Evolutionary conservation across 2,113 vertebrate species (phyloP), one percentile per base, ranked within the genome.

Genomic region (Clarias macrocephalus): DNA sequence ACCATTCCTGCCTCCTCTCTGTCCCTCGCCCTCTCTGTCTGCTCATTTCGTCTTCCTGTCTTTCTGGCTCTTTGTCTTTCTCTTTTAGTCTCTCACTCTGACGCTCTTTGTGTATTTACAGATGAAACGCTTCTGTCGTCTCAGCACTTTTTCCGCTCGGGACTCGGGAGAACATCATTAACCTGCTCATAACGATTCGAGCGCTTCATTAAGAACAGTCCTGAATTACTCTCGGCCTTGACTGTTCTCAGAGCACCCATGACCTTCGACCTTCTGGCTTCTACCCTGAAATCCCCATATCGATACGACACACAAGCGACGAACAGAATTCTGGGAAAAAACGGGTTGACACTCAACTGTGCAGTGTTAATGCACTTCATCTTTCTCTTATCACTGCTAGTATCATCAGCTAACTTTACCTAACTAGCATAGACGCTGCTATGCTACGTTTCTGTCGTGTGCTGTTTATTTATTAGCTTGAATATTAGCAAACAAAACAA

Each of bases 131-230:
- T 75, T 75, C 42, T 75, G 21, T 75, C 23, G 1, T 52, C 10
- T 75, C 72, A 52, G 72, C 72, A 48, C 72, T 13, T 75, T 52
- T 25, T 11, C 42, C 5, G 33, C 21, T 75, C 72, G 48, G 72
- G 72, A 75, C 72, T 25, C 72, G 25, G 37, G 21, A 75, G 72
- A 52, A 75, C 37, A 25, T 75, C 72, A 52, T 75, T 75, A 75
- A 75, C 21, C 4, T 42, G 4, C 70, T 11, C 21, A 0, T 75
- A 75, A 75, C 0, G 72, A 75, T 25, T 52, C 42, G 10, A 75
- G 72, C 3, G 23, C 72, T 75, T 75, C 72, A 75, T 75, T 75
- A 75, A 75, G 72, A 75, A 48, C 12, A 48, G 21, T 15, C 23
- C 0, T 13, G 42, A 75, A 12, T 75, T 48, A 75, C 72, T 13